Base-by-base conservation (phyloP, 2,888 invertebrate species). In the Scrobipalpa costella region DNA sequence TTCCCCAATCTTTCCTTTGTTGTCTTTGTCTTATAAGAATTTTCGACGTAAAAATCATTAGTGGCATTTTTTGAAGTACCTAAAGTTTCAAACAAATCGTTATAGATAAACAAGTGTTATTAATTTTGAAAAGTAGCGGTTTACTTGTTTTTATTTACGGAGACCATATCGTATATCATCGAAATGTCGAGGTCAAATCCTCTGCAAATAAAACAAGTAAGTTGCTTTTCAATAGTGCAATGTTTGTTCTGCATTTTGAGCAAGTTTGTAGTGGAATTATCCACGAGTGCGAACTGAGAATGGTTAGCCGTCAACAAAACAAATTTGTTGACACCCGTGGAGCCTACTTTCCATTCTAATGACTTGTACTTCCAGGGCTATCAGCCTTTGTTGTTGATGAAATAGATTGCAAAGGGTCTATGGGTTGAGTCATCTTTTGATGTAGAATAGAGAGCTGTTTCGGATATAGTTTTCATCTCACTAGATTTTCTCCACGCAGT, bases 251-350 rank as follows among this genome's bases (percentile, higher is more conserved):
- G 44, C n/a, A n/a, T 7, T 15, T n/a, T 44, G 15, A 44, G 7
- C 44, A 15, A 44, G 44, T 44, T 44, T 44, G 44, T 15, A 44
- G 9, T 15, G 44, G 15, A 44, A 44, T 44, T 44, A 15, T 44
- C 15, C n/a, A 44, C 44, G 44, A n/a, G 44, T 44, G 3, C 44
- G 15, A 44, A 15, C 15, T 44, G n/a, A 44, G 44, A 44, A 44
- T 44, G 15, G 44, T 44, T 44, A 44, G 44, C 44, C 68, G 63
- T 69, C 50, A 63, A 60, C 60, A 60, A 47, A 27, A 49, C 60
- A 44, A 60, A 17, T 27, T 47, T 33, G 49, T 49, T 47, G 47
- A 17, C 60, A 49, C 49, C 47, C 58, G 38, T 17, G 27, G 50
- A 21, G 38, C 17, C 40, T 47, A 47, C 33, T 60, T 60, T 49